Conservation (phyloP, 1,140 invertebrate genomes). For the Drosophila subobscura region DNA sequence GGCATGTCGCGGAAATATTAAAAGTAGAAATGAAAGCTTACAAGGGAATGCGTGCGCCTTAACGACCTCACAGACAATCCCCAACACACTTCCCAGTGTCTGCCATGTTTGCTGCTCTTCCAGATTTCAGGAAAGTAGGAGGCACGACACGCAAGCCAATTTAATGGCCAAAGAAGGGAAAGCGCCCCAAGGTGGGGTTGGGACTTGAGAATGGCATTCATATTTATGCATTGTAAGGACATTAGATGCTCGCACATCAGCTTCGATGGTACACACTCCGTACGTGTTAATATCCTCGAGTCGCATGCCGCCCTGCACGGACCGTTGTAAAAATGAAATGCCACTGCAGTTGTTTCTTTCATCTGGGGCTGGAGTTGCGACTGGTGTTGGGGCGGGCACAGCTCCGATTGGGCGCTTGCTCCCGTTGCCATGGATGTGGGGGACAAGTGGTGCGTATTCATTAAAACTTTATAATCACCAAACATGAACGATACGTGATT, state of each 20-base stretch:
- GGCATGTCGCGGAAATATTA: too few relatives aligned
- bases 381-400: conserved; percentile 11
- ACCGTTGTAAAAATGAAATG: conserved; percentile 73
- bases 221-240: conserved; percentile 64
- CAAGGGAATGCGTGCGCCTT: conserved; percentile 38
- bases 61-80: conserved; percentile 27
- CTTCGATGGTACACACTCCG: conserved; percentile 52
- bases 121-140: conserved; percentile 21
- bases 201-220: conserved; percentile 49
- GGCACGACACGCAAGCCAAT: conserved; percentile 51
- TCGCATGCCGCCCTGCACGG: conserved; percentile 37
- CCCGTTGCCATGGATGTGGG: conserved; percentile 17
- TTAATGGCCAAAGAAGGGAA: conserved; percentile 13
- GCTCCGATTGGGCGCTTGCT: conserved; percentile 36
- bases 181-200: conserved; percentile 15
- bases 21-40: conserved; percentile 9
- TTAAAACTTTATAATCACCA: conserved; percentile 82
- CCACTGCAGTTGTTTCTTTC: conserved; percentile 51
- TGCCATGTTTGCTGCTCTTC: too few relatives aligned
- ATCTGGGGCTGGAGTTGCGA: conserved; percentile 8
- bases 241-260: conserved; percentile 54
- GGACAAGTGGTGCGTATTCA: conserved; percentile 72
- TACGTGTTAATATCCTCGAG: conserved; percentile 76
- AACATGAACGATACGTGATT: conserved; percentile 75
- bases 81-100: too few relatives aligned